phyloP scores from a whole-genome alignment of 2,888 invertebrate genomes.

The Ochropleura plecta region DNA sequence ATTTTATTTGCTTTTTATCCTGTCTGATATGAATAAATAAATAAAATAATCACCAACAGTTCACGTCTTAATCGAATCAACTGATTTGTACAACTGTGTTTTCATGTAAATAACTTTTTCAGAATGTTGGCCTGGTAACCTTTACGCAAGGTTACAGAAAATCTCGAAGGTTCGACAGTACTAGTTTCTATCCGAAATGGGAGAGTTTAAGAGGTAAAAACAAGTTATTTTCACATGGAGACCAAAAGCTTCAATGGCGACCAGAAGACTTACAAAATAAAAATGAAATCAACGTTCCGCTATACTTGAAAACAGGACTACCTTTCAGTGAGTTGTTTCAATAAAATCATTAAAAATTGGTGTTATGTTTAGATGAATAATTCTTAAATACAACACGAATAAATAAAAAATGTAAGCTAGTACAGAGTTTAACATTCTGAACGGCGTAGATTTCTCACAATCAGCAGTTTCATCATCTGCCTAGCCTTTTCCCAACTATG shows the following conservation, averaged over 20 bases:
- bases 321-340: slow-evolving; percentile 28
- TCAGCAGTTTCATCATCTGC: too few species aligned
- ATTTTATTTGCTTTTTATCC: too few species aligned
- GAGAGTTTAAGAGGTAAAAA: slow-evolving; percentile 76
- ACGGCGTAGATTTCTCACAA: too few species aligned
- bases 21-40: too few species aligned
- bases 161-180: slow-evolving; percentile 70
- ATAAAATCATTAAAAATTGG: not conserved
- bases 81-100: not conserved
- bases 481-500: too few species aligned
- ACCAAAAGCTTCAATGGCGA: slow-evolving; percentile 73
- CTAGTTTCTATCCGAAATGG: slow-evolving; percentile 81
- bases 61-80: too few species aligned
- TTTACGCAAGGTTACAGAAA: slow-evolving; percentile 73
- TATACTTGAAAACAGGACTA: slow-evolving; percentile 66
- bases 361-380: too few species aligned
- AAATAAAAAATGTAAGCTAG: too few species aligned
- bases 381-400: too few species aligned
- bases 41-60: not conserved
- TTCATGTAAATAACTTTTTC: slow-evolving; percentile 26
- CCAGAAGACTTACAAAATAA: slow-evolving; percentile 75
- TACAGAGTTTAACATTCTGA: too few species aligned
- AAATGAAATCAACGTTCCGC: slow-evolving; percentile 72
- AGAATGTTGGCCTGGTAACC: slow-evolving; percentile 72
- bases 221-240: slow-evolving; percentile 73